These are phyloP conservation scores for Clupea harengus DNA, from an alignment of 2,113 vertebrate species.

Conservation along the genomic window DNA sequence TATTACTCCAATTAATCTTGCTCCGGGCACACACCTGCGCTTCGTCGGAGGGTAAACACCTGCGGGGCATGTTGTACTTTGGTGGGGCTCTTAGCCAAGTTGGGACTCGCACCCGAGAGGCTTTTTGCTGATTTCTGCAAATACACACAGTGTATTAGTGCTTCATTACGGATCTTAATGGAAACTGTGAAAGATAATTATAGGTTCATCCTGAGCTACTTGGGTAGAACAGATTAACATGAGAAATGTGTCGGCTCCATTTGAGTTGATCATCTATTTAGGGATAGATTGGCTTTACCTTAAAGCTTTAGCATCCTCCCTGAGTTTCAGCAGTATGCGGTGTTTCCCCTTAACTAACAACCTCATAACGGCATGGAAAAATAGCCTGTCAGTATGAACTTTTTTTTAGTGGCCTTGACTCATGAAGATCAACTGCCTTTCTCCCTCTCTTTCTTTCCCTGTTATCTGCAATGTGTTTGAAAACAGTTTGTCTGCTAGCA, in stretches of 20 bases:
- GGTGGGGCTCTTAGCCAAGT: background rate
- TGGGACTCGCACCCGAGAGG: background rate
- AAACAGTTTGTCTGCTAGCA: conserved; percentile 39
- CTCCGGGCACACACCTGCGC: conserved; percentile 34
- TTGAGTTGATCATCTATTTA: conserved; percentile 48
- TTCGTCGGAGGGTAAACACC: conserved; percentile 33
- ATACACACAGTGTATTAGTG: conserved; percentile 51
- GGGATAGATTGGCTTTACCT: conserved; percentile 25
- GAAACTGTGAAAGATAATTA: conserved; percentile 55
- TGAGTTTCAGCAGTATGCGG: background rate
- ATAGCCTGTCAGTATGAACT: background rate
- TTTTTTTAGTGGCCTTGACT: background rate
- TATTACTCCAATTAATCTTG: conserved; percentile 48
- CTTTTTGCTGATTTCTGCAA: conserved; percentile 40
- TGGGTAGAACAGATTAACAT: conserved; percentile 47
- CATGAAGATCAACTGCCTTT: background rate
- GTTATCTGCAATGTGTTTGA: conserved; percentile 27
- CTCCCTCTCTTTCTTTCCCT: background rate
- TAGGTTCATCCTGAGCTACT: conserved; percentile 46
- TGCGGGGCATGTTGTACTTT: background rate
- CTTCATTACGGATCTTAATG: conserved; percentile 52
- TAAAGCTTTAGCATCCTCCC: conserved; percentile 36
- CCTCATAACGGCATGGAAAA: background rate
- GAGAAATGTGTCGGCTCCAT: conserved; percentile 46
- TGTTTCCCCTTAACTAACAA: conserved; percentile 43